Percentiles rank a stretch among this genome's conserved stretches.
These are phyloP conservation scores for Balearica regulorum DNA, from an alignment of 2,797 vertebrate species.

Conservation along the genomic window DNA sequence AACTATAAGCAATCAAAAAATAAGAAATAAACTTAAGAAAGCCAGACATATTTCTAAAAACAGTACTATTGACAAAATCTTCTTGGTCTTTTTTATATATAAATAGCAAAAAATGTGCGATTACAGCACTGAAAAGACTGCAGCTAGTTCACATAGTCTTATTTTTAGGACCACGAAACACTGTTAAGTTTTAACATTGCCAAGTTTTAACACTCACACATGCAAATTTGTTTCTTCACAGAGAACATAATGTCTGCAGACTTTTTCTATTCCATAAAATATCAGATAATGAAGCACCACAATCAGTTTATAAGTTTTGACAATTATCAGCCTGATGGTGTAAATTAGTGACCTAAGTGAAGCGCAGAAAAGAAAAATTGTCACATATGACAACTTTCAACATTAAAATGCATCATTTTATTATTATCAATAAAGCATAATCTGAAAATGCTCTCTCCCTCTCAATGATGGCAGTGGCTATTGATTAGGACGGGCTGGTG, in stretches of 20 bases:
- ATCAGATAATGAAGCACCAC: conserved; percentile 2
- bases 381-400: neutral
- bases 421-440: neutral
- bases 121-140: neutral
- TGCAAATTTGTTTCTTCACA: neutral
- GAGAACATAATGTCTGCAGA: conserved; percentile 11
- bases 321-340: neutral
- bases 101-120: neutral
- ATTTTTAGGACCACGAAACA: neutral
- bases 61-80: neutral
- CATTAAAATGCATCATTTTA: neutral
- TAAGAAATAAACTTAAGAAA: neutral
- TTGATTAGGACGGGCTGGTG: neutral
- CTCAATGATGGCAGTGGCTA: neutral
- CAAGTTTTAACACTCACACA: neutral
- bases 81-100: neutral
- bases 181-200: neutral
- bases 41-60: neutral
- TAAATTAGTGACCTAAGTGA: conserved; percentile 12
- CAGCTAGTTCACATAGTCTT: neutral
- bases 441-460: neutral
- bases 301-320: neutral
- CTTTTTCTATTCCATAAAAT: neutral
- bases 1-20: neutral
- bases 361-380: neutral